Percentiles rank a stretch among this genome's conserved stretches.
These are phyloP conservation scores for Stictonetta naevosa DNA, from an alignment of 2,113 vertebrate species.

Conservation along the genomic window DNA sequence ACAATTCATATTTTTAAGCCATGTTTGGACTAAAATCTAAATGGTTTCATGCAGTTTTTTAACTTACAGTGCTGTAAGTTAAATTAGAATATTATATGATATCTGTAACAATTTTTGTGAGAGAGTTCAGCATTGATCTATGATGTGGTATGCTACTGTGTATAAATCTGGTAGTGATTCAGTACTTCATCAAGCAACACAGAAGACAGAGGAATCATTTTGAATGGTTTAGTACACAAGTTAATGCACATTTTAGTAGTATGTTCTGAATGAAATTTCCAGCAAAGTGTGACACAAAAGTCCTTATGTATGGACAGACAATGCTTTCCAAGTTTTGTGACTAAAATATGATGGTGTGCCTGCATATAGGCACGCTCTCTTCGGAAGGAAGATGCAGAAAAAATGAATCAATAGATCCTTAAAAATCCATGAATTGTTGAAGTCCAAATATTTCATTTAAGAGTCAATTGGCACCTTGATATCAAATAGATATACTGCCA, in stretches of 20 bases:
- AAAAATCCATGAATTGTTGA: not conserved
- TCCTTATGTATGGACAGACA: not conserved
- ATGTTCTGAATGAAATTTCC: not conserved
- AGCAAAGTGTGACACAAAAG: not conserved
- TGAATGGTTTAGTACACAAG: not conserved
- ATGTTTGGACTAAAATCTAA: not conserved
- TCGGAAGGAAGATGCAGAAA: not conserved
- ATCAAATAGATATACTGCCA: slow-evolving; percentile 13
- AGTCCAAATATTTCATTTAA: slow-evolving; percentile 20
- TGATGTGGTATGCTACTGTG: not conserved
- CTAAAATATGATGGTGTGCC: not conserved
- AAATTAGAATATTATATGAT: not conserved
- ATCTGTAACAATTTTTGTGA: not conserved
- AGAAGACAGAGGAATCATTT: not conserved
- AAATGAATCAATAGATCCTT: not conserved
- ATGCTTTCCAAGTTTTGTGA: not conserved
- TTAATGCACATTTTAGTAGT: not conserved
- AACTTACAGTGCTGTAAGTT: not conserved
- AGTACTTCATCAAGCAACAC: not conserved
- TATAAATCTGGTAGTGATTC: not conserved
- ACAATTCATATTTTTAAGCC: not conserved
- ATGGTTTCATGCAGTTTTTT: not conserved
- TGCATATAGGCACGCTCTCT: not conserved
- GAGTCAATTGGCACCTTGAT: slow-evolving; percentile 16
- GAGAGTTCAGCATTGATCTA: not conserved